A percentile compares a stretch with the other conserved stretches of the same genome.
These are phyloP conservation scores for Montipora sp. DNA, from an alignment of 64 coral and sea anemone species.

Conservation along the genomic window DNA sequence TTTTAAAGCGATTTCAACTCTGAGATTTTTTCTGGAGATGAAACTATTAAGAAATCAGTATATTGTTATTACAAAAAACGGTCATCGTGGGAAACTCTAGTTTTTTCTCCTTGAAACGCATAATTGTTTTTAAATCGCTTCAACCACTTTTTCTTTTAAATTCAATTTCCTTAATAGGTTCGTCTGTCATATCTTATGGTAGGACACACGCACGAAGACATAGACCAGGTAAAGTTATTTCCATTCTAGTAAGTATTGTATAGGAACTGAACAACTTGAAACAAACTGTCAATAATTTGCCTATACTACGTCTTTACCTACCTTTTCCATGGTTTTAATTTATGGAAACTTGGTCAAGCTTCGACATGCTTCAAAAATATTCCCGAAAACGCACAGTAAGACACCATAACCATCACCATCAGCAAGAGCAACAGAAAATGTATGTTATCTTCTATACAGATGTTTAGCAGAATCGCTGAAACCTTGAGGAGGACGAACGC, in stretches of 20 bases:
- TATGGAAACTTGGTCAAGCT: too few species aligned
- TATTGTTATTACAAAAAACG: too few species aligned
- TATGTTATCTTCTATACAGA: constrained; percentile 22
- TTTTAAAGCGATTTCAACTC: too few species aligned
- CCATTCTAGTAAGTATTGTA: not conserved
- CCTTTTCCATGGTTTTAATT: too few species aligned
- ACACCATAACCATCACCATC: not conserved
- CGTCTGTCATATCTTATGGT: constrained; percentile 47
- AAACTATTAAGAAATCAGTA: too few species aligned
- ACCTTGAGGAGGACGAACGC: constrained; percentile 19
- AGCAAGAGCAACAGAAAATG: not conserved
- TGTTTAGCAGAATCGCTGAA: constrained; percentile 69
- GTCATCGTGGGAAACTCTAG: too few species aligned
- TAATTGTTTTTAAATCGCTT: not conserved
- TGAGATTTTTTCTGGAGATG: too few species aligned
- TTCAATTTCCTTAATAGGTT: constrained; percentile 29
- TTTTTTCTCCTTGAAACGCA: too few species aligned
- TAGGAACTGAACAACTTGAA: not conserved
- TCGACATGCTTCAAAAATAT: too few species aligned
- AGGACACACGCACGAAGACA: constrained; percentile 55
- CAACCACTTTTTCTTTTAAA: not conserved
- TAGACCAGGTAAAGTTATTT: constrained; percentile 31
- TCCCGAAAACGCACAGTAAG: not conserved
- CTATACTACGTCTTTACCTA: too few species aligned
- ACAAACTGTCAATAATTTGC: not conserved